phyloP scores from a whole-genome alignment of 1,140 invertebrate species.

The Drosophila pachea region DNA sequence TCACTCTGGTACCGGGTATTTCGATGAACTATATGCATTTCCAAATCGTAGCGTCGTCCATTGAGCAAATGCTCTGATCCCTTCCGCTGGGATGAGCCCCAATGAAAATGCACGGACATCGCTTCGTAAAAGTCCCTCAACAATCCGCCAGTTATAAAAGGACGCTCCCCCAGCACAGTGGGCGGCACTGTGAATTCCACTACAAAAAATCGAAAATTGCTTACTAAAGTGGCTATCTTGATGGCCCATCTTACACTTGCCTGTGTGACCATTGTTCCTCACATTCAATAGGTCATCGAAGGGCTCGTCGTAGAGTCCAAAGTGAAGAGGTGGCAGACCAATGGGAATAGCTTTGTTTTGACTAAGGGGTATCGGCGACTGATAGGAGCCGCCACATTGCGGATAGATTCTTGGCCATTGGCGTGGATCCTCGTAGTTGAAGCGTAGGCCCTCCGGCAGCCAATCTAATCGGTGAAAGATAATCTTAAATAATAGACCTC shows the following conservation, averaged over 20 bases:
- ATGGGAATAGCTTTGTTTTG: constrained; percentile 46
- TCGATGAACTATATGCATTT: constrained; percentile 93
- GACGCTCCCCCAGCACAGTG: constrained; percentile 42
- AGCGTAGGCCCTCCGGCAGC: constrained; percentile 30
- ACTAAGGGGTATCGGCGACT: constrained; percentile 58
- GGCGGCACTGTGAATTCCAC: constrained; percentile 55
- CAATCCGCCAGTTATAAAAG: constrained; percentile 55
- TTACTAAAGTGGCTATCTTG: neutral
- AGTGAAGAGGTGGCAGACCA: constrained; percentile 43
- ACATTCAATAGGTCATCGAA: constrained; percentile 52
- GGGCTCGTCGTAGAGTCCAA: constrained; percentile 47
- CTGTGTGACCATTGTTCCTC: constrained; percentile 59
- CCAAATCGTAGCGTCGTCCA: constrained; percentile 83
- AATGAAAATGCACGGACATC: constrained; percentile 81
- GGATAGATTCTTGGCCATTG: constrained; percentile 41
- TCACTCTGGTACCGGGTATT: constrained; percentile 85
- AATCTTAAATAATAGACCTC: too few species aligned
- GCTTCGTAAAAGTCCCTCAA: constrained; percentile 78
- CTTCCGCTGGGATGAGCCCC: constrained; percentile 79
- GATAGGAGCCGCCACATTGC: constrained; percentile 42
- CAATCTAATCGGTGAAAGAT: constrained; percentile 39
- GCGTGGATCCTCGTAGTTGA: constrained; percentile 46
- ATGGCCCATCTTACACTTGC: constrained; percentile 3
- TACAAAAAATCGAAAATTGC: neutral
- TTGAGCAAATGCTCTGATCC: constrained; percentile 81